Percentiles rank a stretch among this genome's conserved stretches.
Evolutionary conservation across 2,797 vertebrate genomes (phyloP).

Genomic region (Vireo griseus): DNA sequence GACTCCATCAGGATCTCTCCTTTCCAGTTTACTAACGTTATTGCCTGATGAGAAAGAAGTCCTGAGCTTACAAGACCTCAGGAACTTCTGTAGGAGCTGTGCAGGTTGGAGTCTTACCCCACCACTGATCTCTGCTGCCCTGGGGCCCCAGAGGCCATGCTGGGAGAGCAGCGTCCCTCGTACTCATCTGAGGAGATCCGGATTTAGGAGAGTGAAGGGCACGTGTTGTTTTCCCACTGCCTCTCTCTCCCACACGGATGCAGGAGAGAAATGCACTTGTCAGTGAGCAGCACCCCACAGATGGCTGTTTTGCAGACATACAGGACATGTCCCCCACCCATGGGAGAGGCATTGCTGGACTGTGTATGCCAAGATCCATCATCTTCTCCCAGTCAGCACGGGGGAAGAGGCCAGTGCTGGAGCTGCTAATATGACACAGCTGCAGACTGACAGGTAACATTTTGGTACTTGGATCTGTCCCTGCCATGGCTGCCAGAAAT

Average conservation of each 20-base stretch:
- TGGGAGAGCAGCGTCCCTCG: background rate
- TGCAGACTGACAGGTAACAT: background rate
- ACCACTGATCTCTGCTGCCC: background rate
- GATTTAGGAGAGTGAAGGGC: background rate
- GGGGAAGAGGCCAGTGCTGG: background rate
- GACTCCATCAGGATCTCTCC: background rate
- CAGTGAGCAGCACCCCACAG: rapidly evolving
- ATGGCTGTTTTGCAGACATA: background rate
- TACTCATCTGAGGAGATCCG: background rate
- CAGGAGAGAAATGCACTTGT: background rate
- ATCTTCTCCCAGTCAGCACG: background rate
- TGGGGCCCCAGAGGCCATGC: background rate
- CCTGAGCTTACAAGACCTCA: background rate
- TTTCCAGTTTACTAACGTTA: background rate
- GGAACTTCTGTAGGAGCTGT: background rate
- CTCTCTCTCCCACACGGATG: background rate
- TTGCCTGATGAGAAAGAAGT: background rate
- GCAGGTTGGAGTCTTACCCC: background rate
- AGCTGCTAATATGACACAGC: background rate
- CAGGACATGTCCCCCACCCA: background rate
- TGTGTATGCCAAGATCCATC: background rate
- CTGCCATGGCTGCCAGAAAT: background rate
- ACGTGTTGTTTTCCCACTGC: rapidly evolving
- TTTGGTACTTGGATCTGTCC: background rate
- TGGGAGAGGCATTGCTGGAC: background rate